Percentiles rank a stretch among this genome's conserved stretches.
phyloP scores from a whole-genome alignment of 2,888 invertebrate species.

The Melanotus villosus region DNA sequence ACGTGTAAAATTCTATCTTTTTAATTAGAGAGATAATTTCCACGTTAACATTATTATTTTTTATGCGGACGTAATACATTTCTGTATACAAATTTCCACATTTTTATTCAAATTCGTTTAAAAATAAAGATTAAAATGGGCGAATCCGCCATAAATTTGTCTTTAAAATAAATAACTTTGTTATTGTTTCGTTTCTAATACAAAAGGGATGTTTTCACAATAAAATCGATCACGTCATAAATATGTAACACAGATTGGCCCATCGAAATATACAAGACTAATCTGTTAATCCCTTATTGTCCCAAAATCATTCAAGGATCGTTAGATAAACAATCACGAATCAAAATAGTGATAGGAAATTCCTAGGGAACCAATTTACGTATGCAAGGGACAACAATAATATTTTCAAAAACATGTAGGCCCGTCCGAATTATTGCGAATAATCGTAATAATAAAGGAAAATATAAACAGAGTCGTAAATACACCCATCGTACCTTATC shows the following conservation, averaged over 20 bases:
- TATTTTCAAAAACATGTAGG: neutral
- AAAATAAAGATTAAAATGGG: too few species aligned
- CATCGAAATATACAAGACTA: neutral
- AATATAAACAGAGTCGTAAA: conserved; percentile 29
- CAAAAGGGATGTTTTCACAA: neutral
- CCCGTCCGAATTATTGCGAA: neutral
- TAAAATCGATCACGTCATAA: neutral
- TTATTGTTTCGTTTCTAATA: neutral
- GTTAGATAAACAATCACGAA: neutral
- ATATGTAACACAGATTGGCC: neutral
- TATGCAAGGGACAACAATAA: too few species aligned
- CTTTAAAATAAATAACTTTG: too few species aligned
- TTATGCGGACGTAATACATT: too few species aligned
- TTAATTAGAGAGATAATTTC: too few species aligned
- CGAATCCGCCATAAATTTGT: too few species aligned
- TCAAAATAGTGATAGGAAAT: neutral
- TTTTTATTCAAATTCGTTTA: too few species aligned
- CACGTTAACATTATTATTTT: too few species aligned
- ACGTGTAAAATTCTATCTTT: too few species aligned
- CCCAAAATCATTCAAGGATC: neutral
- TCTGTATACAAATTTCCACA: too few species aligned
- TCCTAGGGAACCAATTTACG: neutral
- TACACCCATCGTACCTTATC: conserved; percentile 4
- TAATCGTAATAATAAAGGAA: neutral
- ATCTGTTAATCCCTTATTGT: neutral